Evolutionary conservation across 2,888 invertebrate genomes (phyloP), one percentile per base, ranked within the genome.

Genomic region (Phlogophora meticulosa): DNA sequence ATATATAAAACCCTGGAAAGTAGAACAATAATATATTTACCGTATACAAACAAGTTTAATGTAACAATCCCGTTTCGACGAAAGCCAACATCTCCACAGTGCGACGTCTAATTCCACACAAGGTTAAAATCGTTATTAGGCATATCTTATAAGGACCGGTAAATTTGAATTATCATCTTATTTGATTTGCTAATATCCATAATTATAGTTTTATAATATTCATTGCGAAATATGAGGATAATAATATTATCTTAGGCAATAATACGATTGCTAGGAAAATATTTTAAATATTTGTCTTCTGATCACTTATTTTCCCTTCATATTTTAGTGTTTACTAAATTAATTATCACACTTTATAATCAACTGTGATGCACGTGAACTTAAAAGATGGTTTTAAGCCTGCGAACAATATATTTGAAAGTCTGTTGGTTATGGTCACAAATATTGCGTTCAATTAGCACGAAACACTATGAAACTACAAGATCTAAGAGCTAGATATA

Each of bases 1-100:
- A 87, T 97, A 97, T 28, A 96, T 90, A 24, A 96, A 93, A 11
- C 97, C 97, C 94, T 96, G 85, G 52, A 91, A 91, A 65, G 56
- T 59, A 58, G 43, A 43, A 72, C 53, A 71, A 81, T 62, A n/a
- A n/a, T n/a, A n/a, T 36, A 66, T 79, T 71, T 51, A 75, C 59
- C 36, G 55, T 57, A 42, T 32, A 46, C 13, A 76, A 74, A 73
- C 55, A 13, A 60, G 67, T 75, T 78, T 42, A 53, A 53, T 56
- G 28, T 53, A 43, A 10, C 40, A 60, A 46, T 64, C n/a, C 53
- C 22, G 56, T 73, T 65, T 51, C 13, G 42, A 38, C 11, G 20
- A 13, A 42, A n/a, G 4, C 51, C 48, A 55, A 52, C 7, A 46
- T 11, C 32, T 34, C 24, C 42, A 28, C 38, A 38, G 20, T 45